phyloP scores from a whole-genome alignment of 2,888 invertebrate species.

The Trachelus iudaicus region DNA sequence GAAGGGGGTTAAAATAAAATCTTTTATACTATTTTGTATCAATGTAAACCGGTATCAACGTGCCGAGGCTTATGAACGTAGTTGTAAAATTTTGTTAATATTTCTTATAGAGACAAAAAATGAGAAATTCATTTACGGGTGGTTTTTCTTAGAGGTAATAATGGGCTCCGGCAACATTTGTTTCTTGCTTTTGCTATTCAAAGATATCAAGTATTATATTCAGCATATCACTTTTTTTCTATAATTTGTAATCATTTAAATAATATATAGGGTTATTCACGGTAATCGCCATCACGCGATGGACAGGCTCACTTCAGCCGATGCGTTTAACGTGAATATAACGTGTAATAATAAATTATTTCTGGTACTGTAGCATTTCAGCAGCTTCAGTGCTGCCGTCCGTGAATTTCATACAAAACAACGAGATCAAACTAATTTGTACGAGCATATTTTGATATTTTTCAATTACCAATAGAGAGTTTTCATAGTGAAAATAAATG shows the following conservation, averaged over 20 bases:
- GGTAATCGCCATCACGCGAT: not conserved
- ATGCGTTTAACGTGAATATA: no score
- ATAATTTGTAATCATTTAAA: not conserved
- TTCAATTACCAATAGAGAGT: not conserved
- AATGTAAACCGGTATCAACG: not conserved
- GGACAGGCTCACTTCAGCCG: not conserved
- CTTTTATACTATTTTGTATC: not conserved
- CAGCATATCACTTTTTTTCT: not conserved
- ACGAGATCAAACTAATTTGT: no score
- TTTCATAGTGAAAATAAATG: not conserved
- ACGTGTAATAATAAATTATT: not conserved
- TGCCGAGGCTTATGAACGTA: not conserved
- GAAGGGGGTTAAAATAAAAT: not conserved
- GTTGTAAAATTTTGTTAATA: not conserved
- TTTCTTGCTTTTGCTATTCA: not conserved
- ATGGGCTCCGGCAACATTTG: no score
- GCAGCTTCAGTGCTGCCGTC: not conserved
- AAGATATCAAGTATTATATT: not conserved
- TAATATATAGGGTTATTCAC: not conserved
- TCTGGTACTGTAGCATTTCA: not conserved
- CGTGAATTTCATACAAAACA: not conserved
- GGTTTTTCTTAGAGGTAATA: no score
- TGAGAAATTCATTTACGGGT: not conserved
- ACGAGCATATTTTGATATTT: not conserved
- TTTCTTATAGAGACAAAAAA: not conserved